Evolutionary conservation across 2,888 invertebrate genomes (phyloP).

Genomic region (Stenchaetothrips biformis): DNA sequence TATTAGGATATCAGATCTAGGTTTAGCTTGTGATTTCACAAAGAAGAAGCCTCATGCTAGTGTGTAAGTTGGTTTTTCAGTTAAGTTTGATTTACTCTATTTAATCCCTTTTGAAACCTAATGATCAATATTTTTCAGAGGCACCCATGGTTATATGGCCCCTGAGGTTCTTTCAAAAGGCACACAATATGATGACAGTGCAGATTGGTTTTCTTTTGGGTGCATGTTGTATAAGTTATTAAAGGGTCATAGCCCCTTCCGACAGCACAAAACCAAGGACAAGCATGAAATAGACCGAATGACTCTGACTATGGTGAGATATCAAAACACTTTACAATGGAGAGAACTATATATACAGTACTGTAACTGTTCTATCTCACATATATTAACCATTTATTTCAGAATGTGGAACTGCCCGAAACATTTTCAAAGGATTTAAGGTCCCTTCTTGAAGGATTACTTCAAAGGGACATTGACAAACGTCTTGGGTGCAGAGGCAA

Average conservation of each 20-base stretch:
- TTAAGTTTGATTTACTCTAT: slow-evolving; percentile 1
- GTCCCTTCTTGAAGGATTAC: slow-evolving; percentile 83
- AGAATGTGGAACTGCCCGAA: slow-evolving; percentile 98
- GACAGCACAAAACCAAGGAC: slow-evolving; percentile 99
- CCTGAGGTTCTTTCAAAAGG: slow-evolving; percentile 99
- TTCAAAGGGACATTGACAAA: slow-evolving; percentile 90
- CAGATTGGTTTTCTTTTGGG: slow-evolving; percentile 99
- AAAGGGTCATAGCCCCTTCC: slow-evolving; percentile 98
- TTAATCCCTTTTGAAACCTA: neutral
- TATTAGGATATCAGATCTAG: slow-evolving; percentile 97
- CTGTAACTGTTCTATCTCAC: neutral
- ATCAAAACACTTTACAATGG: slow-evolving; percentile 14
- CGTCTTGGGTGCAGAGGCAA: slow-evolving; percentile 87
- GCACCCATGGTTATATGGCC: slow-evolving; percentile 99
- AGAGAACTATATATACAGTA: slow-evolving; percentile 20
- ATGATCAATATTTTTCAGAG: slow-evolving; percentile 55
- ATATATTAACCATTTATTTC: slow-evolving; percentile 44
- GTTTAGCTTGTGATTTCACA: slow-evolving; percentile 97
- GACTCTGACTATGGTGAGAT: slow-evolving; percentile 94
- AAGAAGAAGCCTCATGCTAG: slow-evolving; percentile 99
- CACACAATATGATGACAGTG: slow-evolving; percentile 96
- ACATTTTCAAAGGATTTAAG: slow-evolving; percentile 90
- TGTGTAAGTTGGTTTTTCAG: slow-evolving; percentile 68
- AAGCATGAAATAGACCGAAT: slow-evolving; percentile 99
- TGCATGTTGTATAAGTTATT: slow-evolving; percentile 99